A percentile compares a stretch with the other conserved stretches of the same genome.
phyloP scores from a whole-genome alignment of 2,797 vertebrate species.

The Cuniculus paca region DNA sequence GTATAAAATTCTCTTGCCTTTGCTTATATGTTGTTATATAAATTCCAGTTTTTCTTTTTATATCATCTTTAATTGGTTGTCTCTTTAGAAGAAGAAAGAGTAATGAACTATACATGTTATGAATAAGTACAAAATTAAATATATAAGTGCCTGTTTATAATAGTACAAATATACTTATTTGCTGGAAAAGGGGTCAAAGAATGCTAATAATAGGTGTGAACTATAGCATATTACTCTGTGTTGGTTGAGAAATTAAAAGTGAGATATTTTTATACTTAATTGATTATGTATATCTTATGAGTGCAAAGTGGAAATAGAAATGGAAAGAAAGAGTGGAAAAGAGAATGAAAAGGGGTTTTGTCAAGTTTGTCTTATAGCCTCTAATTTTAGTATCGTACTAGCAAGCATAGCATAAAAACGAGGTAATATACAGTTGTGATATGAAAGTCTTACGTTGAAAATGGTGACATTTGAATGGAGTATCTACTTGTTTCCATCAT shows the following conservation, averaged over 20 bases:
- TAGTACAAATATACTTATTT: slow-evolving; percentile 23
- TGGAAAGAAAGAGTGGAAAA: neutral
- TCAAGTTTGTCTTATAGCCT: neutral
- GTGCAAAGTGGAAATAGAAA: neutral
- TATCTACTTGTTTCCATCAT: neutral
- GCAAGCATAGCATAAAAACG: slow-evolving; percentile 13
- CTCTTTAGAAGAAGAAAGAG: slow-evolving; percentile 49
- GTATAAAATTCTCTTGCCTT: slow-evolving; percentile 53
- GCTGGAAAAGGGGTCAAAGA: slow-evolving; percentile 1
- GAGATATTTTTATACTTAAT: neutral
- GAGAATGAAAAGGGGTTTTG: neutral
- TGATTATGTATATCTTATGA: neutral
- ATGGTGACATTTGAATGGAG: slow-evolving; percentile 39
- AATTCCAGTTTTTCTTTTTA: slow-evolving; percentile 38
- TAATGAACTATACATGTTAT: neutral
- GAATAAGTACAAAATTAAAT: neutral
- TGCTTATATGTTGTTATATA: neutral
- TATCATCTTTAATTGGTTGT: neutral
- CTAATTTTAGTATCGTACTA: neutral
- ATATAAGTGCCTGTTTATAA: neutral
- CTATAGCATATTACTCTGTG: neutral
- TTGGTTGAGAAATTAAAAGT: slow-evolving; percentile 52
- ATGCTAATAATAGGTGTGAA: neutral
- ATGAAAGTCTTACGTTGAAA: slow-evolving; percentile 32
- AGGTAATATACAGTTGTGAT: neutral